Conservation (phyloP, 2,797 vertebrate genomes). For the Linurgus olivaceus region DNA sequence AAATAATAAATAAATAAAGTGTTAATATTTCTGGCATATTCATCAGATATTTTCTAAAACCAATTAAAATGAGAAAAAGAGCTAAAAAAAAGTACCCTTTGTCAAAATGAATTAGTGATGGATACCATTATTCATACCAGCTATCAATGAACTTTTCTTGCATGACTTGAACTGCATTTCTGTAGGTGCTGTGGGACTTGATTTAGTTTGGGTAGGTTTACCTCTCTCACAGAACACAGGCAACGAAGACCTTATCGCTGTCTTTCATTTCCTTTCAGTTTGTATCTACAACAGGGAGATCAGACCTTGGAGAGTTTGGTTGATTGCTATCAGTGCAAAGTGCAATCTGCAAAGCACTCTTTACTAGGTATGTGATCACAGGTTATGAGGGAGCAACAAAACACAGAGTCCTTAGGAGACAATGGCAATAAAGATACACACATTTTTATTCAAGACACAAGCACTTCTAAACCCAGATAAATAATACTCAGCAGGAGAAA, state of each 20-base stretch:
- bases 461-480: background rate
- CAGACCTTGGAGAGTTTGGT: background rate
- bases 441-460: background rate
- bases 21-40: background rate
- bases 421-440: background rate
- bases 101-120: background rate
- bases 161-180: background rate
- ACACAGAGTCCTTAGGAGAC: background rate
- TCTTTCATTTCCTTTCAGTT: background rate
- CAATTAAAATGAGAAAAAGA: background rate
- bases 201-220: background rate
- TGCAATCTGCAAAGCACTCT: background rate
- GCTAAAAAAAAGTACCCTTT: background rate
- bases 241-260: background rate
- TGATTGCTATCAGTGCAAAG: background rate
- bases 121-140: background rate
- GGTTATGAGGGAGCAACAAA: background rate
- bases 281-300: background rate
- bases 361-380: background rate
- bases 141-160: background rate
- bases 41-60: background rate
- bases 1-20: background rate
- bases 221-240: fast-evolving
- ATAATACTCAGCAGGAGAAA: background rate
- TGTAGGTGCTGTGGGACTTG: background rate